Evolutionary conservation across 2,113 vertebrate genomes (phyloP), one percentile per base, ranked within the genome.

Genomic region (Carettochelys insculpta): DNA sequence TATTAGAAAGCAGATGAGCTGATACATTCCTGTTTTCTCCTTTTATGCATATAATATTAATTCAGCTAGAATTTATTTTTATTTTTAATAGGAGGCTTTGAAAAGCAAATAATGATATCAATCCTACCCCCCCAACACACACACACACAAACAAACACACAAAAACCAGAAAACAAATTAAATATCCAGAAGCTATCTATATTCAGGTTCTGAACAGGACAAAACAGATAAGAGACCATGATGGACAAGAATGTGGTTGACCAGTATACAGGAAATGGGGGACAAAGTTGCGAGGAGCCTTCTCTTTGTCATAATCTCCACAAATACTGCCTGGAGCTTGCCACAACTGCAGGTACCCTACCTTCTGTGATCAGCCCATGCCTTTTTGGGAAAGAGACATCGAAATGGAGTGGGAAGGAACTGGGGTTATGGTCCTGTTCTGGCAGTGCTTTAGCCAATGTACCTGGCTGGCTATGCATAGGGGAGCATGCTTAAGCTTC

Each of bases 311-410:
- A 2, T 3, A 43, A 73, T 31, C 29, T 24, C 4, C 71, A 22
- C 4, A 48, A 41, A 24, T 43, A 51, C 5, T 5, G 6, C 0
- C 0, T 4, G 52, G 43, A 92, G 47, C 5, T 34, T 47, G 13
- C 24, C 48, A 65, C 4, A 5, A 31, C 14, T 53, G 51, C 22
- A 25, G 77, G 29, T 75, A 19, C 17, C 10, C 38, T 12, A 3
- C 19, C 48, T 45, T 83, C n/a, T 56, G n/a, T 38, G 11, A 3
- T 53, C 38, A 83, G 43, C 9, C 12, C 53, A 34, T 8, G 52
- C 52, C 48, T 34, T 45, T 10, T n/a, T 80, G 38, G 19, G 53
- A 68, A 68, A 68, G 61, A 80, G 22, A 65, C 53, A 52, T 8
- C 6, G 53, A 29, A 24, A 5, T 76, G 43, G 34, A 20, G 79